These are phyloP conservation scores for Uloborus plumipes DNA, from an alignment of 2,888 invertebrate species.

Conservation along the genomic window DNA sequence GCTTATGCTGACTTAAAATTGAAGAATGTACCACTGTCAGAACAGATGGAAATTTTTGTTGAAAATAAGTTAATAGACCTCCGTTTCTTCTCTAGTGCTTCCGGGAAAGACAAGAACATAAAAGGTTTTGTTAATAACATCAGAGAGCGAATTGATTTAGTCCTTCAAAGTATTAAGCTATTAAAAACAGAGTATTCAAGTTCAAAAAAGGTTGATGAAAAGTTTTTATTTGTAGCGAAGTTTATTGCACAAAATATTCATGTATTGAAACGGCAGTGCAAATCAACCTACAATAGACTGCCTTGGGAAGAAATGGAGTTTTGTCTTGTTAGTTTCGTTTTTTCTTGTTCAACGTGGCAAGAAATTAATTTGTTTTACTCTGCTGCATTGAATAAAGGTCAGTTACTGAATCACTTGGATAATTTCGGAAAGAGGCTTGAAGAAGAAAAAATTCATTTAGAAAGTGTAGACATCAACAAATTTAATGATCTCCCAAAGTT, in stretches of 20 bases:
- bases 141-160: conserved; percentile 8
- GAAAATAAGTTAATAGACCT: conserved; percentile 9
- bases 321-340: conserved; percentile 10
- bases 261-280: conserved; percentile 16
- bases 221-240: conserved; percentile 4
- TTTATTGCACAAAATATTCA: conserved; percentile 31
- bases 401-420: conserved; percentile 4
- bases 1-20: conserved; percentile 30
- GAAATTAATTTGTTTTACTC: conserved; percentile 13
- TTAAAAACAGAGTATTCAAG: neutral
- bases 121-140: neutral
- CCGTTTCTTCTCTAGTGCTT: conserved; percentile 15
- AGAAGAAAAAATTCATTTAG: neutral
- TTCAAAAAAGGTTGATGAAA: neutral
- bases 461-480: neutral
- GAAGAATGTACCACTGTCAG: conserved; percentile 16
- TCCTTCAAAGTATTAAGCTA: neutral
- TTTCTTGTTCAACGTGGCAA: neutral
- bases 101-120: neutral
- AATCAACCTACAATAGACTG: conserved; percentile 25
- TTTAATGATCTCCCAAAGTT: neutral
- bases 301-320: conserved; percentile 59
- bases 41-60: conserved; percentile 16
- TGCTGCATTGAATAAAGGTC: conserved; percentile 1
- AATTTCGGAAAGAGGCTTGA: conserved; percentile 5